Percentiles rank a stretch among this genome's conserved stretches.
Conservation (phyloP, 2,113 vertebrate genomes). For the Colinus virginianus region DNA sequence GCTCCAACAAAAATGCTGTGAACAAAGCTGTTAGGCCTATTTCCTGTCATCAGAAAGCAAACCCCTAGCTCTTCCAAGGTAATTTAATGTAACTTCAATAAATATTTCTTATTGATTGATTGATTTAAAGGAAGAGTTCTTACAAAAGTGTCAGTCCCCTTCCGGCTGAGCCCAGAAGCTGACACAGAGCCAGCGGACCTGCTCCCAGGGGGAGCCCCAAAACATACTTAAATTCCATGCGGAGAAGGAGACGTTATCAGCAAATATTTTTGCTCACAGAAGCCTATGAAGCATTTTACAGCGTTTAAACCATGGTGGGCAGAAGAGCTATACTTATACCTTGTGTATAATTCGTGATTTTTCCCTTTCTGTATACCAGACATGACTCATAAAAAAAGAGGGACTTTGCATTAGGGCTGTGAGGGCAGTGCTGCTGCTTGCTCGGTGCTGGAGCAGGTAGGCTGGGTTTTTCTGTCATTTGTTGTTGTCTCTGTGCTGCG, state of each 20-base stretch:
- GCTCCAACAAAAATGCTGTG: neutral
- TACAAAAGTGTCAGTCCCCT: neutral
- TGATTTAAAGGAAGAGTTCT: neutral
- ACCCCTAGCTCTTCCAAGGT: neutral
- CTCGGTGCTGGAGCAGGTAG: neutral
- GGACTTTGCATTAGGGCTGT: neutral
- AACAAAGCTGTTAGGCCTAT: neutral
- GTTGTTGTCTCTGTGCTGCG: neutral
- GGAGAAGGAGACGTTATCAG: neutral
- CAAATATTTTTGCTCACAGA: neutral
- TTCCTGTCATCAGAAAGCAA: neutral
- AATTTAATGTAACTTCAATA: neutral
- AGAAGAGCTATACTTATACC: neutral
- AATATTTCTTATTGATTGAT: neutral
- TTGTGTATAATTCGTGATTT: rapidly evolving
- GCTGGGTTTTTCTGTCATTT: neutral
- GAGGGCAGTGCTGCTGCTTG: neutral
- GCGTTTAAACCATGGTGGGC: neutral
- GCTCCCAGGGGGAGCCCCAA: neutral
- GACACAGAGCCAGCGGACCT: neutral
- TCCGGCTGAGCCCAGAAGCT: neutral
- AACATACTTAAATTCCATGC: neutral
- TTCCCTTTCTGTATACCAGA: neutral
- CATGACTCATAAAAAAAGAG: neutral
- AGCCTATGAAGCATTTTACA: neutral